A percentile compares a stretch with the other conserved stretches of the same genome.
Evolutionary conservation across 2,888 invertebrate genomes (phyloP).

Genomic region (Nephrotoma appendiculata): DNA sequence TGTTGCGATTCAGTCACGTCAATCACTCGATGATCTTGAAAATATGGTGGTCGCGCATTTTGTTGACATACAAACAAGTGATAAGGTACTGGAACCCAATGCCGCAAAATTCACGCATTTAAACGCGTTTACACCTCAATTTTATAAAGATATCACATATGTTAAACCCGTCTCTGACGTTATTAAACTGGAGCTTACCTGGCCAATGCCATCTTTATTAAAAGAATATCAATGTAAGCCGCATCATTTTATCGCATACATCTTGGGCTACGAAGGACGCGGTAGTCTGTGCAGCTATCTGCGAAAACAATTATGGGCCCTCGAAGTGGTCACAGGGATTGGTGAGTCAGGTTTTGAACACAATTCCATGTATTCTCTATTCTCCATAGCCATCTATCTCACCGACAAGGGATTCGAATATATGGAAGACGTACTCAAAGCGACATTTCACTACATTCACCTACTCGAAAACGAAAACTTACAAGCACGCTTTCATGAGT

Average conservation of each 20-base stretch:
- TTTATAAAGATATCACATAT: slow-evolving; percentile 38
- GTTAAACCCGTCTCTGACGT: slow-evolving; percentile 62
- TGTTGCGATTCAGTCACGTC: slow-evolving; percentile 56
- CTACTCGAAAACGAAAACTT: slow-evolving; percentile 54
- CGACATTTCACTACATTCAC: slow-evolving; percentile 65
- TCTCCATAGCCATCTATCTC: slow-evolving; percentile 55
- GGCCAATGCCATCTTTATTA: slow-evolving; percentile 25
- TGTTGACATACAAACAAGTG: slow-evolving; percentile 46
- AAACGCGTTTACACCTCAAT: slow-evolving; percentile 24
- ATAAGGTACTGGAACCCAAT: slow-evolving; percentile 45
- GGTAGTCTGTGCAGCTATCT: slow-evolving; percentile 69
- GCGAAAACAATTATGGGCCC: slow-evolving; percentile 61
- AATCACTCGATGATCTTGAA: slow-evolving; percentile 29
- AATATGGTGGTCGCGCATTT: slow-evolving; percentile 40
- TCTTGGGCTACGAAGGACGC: slow-evolving; percentile 77
- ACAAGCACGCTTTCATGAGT: slow-evolving; percentile 53
- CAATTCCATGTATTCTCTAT: slow-evolving; percentile 63
- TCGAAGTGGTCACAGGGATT: slow-evolving; percentile 55
- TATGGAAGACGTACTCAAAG: slow-evolving; percentile 48
- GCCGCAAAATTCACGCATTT: slow-evolving; percentile 34
- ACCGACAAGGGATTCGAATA: slow-evolving; percentile 55
- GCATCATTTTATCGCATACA: slow-evolving; percentile 54
- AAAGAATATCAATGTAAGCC: slow-evolving; percentile 29
- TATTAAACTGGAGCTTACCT: slow-evolving; percentile 41
- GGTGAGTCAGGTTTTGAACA: slow-evolving; percentile 63